phyloP scores from a whole-genome alignment of 2,797 vertebrate species.

The Girardinus metallicus region DNA sequence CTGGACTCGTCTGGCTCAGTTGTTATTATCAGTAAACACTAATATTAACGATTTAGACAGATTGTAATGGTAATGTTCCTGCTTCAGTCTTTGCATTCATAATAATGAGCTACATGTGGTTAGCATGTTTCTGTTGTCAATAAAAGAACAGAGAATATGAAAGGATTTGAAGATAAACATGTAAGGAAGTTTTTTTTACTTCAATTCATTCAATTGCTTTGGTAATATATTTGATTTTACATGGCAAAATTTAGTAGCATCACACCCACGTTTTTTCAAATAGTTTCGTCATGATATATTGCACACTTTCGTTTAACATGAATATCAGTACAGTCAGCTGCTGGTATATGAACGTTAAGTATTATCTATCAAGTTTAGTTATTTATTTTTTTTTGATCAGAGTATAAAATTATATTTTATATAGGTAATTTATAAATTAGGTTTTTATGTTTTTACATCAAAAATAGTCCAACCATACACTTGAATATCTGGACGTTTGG shows the following conservation, averaged over 20 bases:
- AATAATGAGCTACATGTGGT: conserved; percentile 1
- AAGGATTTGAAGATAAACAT: neutral
- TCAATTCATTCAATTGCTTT: neutral
- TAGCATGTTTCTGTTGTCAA: conserved; percentile 13
- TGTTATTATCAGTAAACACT: neutral
- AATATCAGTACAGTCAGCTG: neutral
- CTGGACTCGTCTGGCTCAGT: neutral
- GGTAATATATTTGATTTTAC: neutral
- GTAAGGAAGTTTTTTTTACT: no score
- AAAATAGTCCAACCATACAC: neutral
- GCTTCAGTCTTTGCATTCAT: neutral
- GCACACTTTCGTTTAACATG: neutral
- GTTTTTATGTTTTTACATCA: neutral
- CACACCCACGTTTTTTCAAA: neutral
- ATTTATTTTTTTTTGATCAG: neutral
- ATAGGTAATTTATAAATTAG: neutral
- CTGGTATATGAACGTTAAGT: neutral
- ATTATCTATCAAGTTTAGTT: neutral
- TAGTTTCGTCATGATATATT: no score
- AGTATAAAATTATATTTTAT: neutral
- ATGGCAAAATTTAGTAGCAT: neutral
- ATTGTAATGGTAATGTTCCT: neutral
- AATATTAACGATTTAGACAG: neutral
- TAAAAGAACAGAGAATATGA: neutral
- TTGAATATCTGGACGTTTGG: neutral